phyloP scores from a whole-genome alignment of 2,113 vertebrate species.

The Dicaeum eximium region DNA sequence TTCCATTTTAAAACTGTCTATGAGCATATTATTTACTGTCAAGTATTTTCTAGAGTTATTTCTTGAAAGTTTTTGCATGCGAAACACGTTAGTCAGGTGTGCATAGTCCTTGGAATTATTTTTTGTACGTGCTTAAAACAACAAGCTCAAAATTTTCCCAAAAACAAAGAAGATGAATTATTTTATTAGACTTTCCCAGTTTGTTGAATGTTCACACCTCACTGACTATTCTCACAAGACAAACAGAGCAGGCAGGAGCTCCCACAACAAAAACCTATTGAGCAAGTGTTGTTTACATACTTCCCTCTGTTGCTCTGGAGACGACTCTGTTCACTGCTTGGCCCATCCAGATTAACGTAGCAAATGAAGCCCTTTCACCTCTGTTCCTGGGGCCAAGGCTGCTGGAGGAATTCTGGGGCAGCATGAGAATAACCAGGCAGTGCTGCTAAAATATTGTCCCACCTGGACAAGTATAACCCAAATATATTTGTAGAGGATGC shows the following conservation, averaged over 20 bases:
- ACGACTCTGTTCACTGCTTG: neutral
- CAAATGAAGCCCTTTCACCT: neutral
- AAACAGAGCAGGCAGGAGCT: neutral
- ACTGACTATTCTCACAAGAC: neutral
- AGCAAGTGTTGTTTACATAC: neutral
- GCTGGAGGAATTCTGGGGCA: neutral
- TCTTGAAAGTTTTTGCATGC: neutral
- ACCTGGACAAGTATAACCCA: neutral
- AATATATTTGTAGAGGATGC: neutral
- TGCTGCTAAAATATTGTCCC: neutral
- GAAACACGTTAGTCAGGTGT: neutral
- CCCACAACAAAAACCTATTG: neutral
- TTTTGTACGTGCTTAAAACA: neutral
- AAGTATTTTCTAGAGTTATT: neutral
- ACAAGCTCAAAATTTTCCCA: neutral
- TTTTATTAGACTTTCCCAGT: neutral
- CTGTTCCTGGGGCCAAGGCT: neutral
- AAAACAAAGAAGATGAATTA: neutral
- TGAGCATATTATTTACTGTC: neutral
- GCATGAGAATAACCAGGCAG: neutral
- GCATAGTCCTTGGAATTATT: neutral
- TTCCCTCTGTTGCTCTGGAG: neutral
- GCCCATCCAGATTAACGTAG: rapidly evolving
- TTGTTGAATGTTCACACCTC: neutral
- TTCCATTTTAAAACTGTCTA: neutral